phyloP scores from a whole-genome alignment of 1,140 invertebrate species.

The Samia ricini region DNA sequence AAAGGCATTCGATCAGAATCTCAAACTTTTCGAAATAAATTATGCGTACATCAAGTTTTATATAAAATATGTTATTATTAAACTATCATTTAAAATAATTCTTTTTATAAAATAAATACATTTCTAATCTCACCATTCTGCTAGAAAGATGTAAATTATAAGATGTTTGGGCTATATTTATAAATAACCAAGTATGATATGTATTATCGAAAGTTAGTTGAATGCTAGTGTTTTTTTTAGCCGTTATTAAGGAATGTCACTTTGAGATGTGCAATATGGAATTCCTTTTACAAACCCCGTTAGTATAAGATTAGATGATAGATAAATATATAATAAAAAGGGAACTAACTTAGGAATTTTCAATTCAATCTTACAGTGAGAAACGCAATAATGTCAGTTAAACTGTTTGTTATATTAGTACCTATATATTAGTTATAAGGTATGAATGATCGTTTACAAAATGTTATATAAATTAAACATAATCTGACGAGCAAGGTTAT shows the following conservation, averaged over 20 bases:
- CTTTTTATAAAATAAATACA: not conserved
- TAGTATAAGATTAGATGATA: not conserved
- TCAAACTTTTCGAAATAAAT: too few relatives aligned
- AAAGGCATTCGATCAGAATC: too few relatives aligned
- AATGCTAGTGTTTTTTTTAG: not conserved
- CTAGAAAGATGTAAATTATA: not conserved
- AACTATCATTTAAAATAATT: too few relatives aligned
- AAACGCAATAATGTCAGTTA: constrained; percentile 61
- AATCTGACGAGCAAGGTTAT: not conserved
- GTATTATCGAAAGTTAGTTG: not conserved
- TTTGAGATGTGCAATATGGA: not conserved
- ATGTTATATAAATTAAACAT: not conserved
- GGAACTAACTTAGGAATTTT: constrained; percentile 2
- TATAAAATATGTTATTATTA: too few relatives aligned
- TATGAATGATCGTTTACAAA: not conserved
- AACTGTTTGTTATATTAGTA: constrained; percentile 28
- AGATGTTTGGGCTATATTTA: not conserved
- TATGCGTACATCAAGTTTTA: too few relatives aligned
- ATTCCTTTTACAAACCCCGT: not conserved
- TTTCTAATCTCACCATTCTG: not conserved
- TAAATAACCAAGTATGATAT: not conserved
- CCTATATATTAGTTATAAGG: not conserved
- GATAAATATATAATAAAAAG: not conserved
- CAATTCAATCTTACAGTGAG: constrained; percentile 46
- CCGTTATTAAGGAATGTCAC: not conserved